Evolutionary conservation across 2,113 vertebrate genomes (phyloP).

Genomic region (Mionectes macconnelli): DNA sequence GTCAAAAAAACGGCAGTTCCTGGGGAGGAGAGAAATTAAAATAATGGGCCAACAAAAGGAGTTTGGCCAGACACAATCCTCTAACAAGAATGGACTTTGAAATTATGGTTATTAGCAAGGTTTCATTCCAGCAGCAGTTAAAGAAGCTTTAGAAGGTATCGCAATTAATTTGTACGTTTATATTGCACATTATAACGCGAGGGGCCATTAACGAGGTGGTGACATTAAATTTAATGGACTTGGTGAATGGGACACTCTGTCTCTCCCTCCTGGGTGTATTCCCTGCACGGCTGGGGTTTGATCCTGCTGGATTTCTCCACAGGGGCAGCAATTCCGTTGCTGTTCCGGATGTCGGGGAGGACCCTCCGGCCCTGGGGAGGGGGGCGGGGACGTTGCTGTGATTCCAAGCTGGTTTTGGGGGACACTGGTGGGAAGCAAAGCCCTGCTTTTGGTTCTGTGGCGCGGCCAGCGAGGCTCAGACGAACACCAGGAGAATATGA

Average conservation of each 20-base stretch:
- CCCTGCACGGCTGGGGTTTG: rapidly evolving
- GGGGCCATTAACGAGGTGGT: not conserved
- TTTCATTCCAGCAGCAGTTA: conserved; percentile 20
- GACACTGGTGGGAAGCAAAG: rapidly evolving
- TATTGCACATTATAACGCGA: not conserved
- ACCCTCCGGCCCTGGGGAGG: rapidly evolving
- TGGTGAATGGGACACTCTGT: not conserved
- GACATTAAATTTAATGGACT: not conserved
- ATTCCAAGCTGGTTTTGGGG: rapidly evolving
- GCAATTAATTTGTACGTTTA: conserved; percentile 38
- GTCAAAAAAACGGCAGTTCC: rapidly evolving
- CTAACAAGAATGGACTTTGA: not conserved
- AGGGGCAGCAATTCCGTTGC: not conserved
- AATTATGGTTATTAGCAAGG: not conserved
- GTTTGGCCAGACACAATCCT: not conserved
- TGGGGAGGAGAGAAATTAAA: not conserved
- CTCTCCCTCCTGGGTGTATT: not conserved
- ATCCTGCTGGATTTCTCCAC: rapidly evolving
- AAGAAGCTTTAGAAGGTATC: not conserved
- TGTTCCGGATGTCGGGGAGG: not conserved
- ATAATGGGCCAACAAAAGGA: not conserved
- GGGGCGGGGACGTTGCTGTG: rapidly evolving
- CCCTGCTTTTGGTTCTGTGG: rapidly evolving
- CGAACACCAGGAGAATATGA: not conserved
- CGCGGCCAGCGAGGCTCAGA: not conserved